Base-by-base conservation (phyloP, 2,888 invertebrate genomes). In the Seira ritae region DNA sequence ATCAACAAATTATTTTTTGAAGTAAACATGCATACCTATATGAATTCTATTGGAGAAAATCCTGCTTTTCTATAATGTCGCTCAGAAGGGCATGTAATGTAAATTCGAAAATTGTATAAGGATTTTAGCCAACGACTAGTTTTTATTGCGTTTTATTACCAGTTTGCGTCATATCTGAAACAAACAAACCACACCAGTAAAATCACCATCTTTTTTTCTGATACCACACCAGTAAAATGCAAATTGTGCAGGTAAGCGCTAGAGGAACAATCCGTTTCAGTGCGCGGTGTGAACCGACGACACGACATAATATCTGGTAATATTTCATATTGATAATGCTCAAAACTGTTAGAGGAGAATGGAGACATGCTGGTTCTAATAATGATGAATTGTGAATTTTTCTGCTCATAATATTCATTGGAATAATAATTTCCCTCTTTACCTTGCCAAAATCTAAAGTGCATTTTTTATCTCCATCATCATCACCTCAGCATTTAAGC, bases 351-450 rank as follows among this genome's bases (percentile, higher is more conserved):
- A 42, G 42, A 42, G 20, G n/a, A n/a, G n/a, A n/a, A 4, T 22
- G 67, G n/a, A 69, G 69, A 69, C 42, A 42, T 42, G 42, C 42
- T 42, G 20, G 19, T 72, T 72, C 31, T 72, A n/a, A 42, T 19
- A 65, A 65, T 73, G 73, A 73, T 73, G 42, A 73, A 73, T 73
- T 17, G 42, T 65, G 24, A 3, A 20, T 42, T 73, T 73, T 73
- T n/a, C n/a, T n/a, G n/a, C n/a, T n/a, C n/a, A n/a, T 15, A 55
- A 70, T 50, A 46, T 72, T 31, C 19, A 4, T 70, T 70, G 50
- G 60, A 62, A 22, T 3, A 65, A 22, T 42, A 73, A 8, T 42
- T 42, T 42, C 12, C 12, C 20, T 4, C 62, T 62, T 4, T 17
- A 19, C 20, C 62, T 62, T 62, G 62, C 62, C 62, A 62, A 19